These are phyloP conservation scores for Tachina lurida DNA, from an alignment of 2,888 invertebrate species.

Conservation along the genomic window DNA sequence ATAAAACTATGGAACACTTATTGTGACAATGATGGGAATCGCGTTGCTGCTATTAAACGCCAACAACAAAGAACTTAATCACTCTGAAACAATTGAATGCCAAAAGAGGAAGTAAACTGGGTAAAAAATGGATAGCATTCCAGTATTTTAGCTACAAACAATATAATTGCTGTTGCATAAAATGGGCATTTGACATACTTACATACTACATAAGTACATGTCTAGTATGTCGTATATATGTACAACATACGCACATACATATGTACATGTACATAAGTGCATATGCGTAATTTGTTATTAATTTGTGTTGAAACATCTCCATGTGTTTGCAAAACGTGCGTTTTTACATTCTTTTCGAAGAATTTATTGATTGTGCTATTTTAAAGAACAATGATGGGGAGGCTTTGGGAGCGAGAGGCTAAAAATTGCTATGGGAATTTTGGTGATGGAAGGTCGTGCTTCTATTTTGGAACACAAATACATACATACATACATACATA, in stretches of 20 bases:
- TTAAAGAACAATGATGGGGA: not conserved
- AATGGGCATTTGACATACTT: slow-evolving; percentile 41
- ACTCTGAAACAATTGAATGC: slow-evolving; percentile 50
- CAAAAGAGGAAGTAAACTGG: slow-evolving; percentile 48
- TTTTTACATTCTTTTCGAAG: not conserved
- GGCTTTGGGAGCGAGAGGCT: not conserved
- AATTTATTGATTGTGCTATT: not conserved
- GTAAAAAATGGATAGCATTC: slow-evolving; percentile 51
- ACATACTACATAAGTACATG: not conserved
- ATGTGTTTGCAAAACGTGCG: not conserved
- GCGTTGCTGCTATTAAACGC: not conserved
- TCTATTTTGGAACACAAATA: not conserved
- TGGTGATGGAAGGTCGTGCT: not conserved
- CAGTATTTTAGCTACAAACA: slow-evolving; percentile 32
- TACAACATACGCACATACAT: not conserved
- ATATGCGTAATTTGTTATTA: not conserved
- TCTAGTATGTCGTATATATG: not conserved
- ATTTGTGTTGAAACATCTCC: not conserved
- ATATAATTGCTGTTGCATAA: slow-evolving; percentile 30
- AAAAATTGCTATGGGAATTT: too few relatives aligned
- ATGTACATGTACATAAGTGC: not conserved
- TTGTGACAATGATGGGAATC: slow-evolving; percentile 33
- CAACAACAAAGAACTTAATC: slow-evolving; percentile 31
- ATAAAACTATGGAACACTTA: slow-evolving; percentile 19
- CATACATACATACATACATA: too few relatives aligned